Conservation (phyloP, 2,113 vertebrate species). For the Sylvia atricapilla region DNA sequence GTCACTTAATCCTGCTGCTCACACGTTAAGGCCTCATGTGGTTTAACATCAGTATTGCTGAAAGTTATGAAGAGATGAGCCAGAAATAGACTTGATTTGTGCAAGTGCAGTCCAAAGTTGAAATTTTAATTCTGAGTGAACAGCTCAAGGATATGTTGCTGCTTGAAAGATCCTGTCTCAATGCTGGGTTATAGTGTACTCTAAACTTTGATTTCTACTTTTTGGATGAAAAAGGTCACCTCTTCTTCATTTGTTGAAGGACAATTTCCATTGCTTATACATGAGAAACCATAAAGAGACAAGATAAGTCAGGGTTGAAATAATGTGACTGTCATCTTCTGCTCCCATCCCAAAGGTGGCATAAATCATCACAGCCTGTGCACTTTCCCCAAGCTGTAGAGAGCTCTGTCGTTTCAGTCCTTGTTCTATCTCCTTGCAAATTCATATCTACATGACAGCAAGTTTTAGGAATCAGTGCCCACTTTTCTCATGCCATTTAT, state of each 20-base stretch:
- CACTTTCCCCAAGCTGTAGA: neutral
- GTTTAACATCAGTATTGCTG: neutral
- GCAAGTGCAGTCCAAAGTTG: fast-evolving
- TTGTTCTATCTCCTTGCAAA: neutral
- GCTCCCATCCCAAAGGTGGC: neutral
- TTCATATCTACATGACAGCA: neutral
- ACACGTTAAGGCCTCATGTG: neutral
- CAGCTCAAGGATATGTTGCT: neutral
- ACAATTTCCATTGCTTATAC: neutral
- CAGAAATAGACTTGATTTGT: neutral
- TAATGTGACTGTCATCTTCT: neutral
- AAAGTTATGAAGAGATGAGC: neutral
- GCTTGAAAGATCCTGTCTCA: neutral
- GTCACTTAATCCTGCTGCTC: neutral
- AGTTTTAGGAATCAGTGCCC: neutral
- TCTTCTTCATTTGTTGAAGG: neutral
- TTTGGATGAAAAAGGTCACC: neutral
- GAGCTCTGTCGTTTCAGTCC: neutral
- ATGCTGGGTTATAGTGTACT: neutral
- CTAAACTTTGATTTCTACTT: neutral
- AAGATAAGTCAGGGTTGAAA: neutral
- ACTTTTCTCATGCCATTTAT: neutral
- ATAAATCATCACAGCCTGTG: neutral
- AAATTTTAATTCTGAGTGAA: neutral
- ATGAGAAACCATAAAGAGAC: neutral